Percentiles rank a stretch among this genome's conserved stretches.
Conservation (phyloP, 2,888 invertebrate species). For the Amphipyra berbera region DNA sequence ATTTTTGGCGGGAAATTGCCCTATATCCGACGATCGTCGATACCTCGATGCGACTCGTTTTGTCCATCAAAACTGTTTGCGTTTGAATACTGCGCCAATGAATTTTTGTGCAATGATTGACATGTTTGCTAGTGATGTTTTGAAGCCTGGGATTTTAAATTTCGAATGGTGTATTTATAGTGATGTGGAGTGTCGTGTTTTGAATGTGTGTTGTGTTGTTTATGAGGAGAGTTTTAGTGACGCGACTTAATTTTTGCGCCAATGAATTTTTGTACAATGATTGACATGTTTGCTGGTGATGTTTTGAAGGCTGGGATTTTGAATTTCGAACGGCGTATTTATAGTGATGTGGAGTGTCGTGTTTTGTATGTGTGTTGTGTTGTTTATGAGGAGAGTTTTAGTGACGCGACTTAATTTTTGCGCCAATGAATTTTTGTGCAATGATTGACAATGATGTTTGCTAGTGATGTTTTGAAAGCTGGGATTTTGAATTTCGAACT, state of each 20-base stretch:
- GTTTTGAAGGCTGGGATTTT: constrained; percentile 7
- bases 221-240: no score
- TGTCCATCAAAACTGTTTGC: constrained; percentile 65
- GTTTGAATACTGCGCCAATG: constrained; percentile 46
- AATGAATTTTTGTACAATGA: constrained; percentile 40
- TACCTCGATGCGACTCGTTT: constrained; percentile 73
- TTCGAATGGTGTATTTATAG: neutral
- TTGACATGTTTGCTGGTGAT: constrained; percentile 42
- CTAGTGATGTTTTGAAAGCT: neutral
- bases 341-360: neutral
- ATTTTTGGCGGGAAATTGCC: constrained; percentile 87
- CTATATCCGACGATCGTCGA: constrained; percentile 84
- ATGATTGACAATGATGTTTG: constrained; percentile 39
- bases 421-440: constrained; percentile 35
- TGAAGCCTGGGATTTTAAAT: neutral
- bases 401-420: no score
- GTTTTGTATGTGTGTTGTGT: no score
- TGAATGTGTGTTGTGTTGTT: no score
- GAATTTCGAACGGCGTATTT: neutral
- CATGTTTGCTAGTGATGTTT: constrained; percentile 35
- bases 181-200: neutral
- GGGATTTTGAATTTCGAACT: neutral
- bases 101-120: constrained; percentile 44
- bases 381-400: neutral
- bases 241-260: no score